Conservation (phyloP, 1,140 invertebrate species). For the Drosophila azteca region DNA sequence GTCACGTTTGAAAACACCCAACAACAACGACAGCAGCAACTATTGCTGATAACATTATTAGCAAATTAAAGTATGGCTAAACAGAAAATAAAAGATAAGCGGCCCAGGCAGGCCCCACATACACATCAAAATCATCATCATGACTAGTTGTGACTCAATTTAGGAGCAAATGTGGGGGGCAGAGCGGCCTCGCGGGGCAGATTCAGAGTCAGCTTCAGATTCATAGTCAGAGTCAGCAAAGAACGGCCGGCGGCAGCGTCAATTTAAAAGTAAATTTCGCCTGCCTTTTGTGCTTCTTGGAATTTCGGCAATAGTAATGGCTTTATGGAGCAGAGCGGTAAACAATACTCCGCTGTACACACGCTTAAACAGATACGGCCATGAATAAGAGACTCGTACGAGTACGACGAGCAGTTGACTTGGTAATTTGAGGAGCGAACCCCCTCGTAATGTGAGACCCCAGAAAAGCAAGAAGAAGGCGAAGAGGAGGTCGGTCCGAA, state of each 20-base stretch:
- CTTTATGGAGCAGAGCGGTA: slow-evolving; percentile 67
- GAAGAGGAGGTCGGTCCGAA: not conserved
- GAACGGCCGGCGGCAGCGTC: slow-evolving; percentile 18
- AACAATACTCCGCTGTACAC: slow-evolving; percentile 22
- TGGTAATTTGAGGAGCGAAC: slow-evolving; percentile 62
- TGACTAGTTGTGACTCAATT: slow-evolving; percentile 66
- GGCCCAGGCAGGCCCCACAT: not conserved
- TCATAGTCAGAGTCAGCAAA: too few relatives aligned
- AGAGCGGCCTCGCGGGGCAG: not conserved
- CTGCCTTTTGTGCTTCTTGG: slow-evolving; percentile 54
- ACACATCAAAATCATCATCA: slow-evolving; percentile 4
- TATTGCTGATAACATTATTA: slow-evolving; percentile 56
- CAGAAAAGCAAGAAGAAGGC: not conserved
- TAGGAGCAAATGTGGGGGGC: slow-evolving; percentile 18
- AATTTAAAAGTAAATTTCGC: slow-evolving; percentile 69
- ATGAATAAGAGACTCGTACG: slow-evolving; percentile 50
- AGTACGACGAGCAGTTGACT: slow-evolving; percentile 46
- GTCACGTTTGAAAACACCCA: slow-evolving; percentile 42
- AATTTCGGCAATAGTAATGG: slow-evolving; percentile 75
- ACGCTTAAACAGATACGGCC: slow-evolving; percentile 1
- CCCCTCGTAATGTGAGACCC: slow-evolving; percentile 50
- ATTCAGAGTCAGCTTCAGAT: too few relatives aligned
- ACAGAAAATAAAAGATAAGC: slow-evolving; percentile 46
- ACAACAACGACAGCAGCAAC: not conserved
- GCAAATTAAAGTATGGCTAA: slow-evolving; percentile 33